These are phyloP conservation scores for Ahaetulla prasina DNA, from an alignment of 2,113 vertebrate genomes.

Conservation along the genomic window DNA sequence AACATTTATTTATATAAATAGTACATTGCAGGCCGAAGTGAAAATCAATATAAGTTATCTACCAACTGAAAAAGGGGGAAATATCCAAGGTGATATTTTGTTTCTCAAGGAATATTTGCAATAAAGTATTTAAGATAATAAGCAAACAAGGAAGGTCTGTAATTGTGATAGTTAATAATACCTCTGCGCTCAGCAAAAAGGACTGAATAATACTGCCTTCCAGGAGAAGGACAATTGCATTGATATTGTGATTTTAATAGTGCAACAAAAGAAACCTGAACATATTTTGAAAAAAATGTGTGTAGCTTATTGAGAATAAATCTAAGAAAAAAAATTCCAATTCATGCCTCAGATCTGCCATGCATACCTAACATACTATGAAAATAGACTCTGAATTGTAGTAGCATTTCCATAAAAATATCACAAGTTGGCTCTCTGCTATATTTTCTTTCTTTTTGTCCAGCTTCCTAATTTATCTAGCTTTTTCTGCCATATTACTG, in stretches of 20 bases:
- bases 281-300: not conserved
- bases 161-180: constrained; percentile 4
- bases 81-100: not conserved
- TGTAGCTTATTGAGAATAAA: not conserved
- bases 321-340: not conserved
- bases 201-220: not conserved
- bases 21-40: not conserved
- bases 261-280: not conserved
- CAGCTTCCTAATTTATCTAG: not conserved
- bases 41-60: constrained; percentile 20
- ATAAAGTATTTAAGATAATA: constrained; percentile 52
- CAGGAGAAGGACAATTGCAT: not conserved
- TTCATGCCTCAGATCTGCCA: not conserved
- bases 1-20: constrained; percentile 10
- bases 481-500: no score
- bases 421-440: not conserved
- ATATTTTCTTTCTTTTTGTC: not conserved
- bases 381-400: not conserved
- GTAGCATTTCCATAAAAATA: not conserved
- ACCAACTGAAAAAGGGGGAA: constrained; percentile 13
- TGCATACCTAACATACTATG: not conserved
- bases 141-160: constrained; percentile 9
- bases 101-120: not conserved
- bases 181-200: not conserved
- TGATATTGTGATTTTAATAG: not conserved